These are phyloP conservation scores for Dermatophagoides farinae DNA, from an alignment of 1,140 invertebrate species.

Conservation along the genomic window DNA sequence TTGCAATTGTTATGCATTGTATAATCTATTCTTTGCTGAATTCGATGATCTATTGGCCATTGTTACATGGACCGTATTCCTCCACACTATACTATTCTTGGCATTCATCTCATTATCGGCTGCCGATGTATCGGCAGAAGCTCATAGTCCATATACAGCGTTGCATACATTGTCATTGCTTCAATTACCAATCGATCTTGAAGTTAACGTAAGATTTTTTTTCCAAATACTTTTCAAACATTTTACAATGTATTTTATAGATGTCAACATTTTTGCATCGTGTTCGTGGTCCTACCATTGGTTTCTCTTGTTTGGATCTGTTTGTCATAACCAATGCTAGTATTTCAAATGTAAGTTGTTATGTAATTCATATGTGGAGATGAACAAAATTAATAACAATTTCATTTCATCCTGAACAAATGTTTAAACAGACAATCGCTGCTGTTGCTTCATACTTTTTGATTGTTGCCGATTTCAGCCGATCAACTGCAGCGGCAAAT, in stretches of 20 bases:
- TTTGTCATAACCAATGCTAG: constrained; percentile 16
- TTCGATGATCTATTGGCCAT: constrained; percentile 13
- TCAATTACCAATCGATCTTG: constrained; percentile 17
- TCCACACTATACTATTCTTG: constrained; percentile 14
- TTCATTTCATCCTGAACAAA: not conserved
- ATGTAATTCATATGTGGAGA: not conserved
- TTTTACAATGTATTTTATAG: constrained; percentile 1
- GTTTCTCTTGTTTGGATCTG: constrained; percentile 17
- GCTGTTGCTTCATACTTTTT: constrained; percentile 17
- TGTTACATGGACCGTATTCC: constrained; percentile 15
- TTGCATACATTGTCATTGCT: constrained; percentile 16
- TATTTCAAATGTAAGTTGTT: constrained; percentile 16
- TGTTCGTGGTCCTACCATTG: constrained; percentile 17
- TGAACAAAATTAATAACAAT: not conserved
- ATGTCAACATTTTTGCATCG: constrained; percentile 18
- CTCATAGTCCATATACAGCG: constrained; percentile 17
- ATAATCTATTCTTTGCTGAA: constrained; percentile 17
- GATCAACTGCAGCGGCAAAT: constrained; percentile 14
- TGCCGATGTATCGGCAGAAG: constrained; percentile 16
- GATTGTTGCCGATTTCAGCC: constrained; percentile 16
- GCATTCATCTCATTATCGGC: constrained; percentile 15
- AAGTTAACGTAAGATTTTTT: constrained; percentile 16
- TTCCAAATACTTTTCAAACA: not conserved
- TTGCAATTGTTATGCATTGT: constrained; percentile 15
- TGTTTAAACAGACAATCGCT: constrained; percentile 14